Evolutionary conservation across 2,888 invertebrate genomes (phyloP).

Genomic region (Eilema griseolum): DNA sequence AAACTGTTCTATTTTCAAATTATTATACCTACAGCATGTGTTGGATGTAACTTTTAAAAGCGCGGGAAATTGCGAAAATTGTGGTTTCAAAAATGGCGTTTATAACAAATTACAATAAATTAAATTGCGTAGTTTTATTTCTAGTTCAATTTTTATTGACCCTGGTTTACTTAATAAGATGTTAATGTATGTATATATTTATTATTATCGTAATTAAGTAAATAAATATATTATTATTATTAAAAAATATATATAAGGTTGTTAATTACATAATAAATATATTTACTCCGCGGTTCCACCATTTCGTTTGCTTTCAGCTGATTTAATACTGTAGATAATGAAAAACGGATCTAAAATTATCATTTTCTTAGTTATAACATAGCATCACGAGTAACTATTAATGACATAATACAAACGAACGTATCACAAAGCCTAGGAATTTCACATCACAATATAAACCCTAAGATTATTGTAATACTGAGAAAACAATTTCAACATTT

Average conservation of each 20-base stretch:
- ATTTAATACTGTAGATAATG: too few species aligned
- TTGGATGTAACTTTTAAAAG: background rate
- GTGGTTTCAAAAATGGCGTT: background rate
- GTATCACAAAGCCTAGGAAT: conserved; percentile 9
- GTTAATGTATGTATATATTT: too few species aligned
- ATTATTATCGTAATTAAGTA: too few species aligned
- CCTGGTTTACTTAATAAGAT: background rate
- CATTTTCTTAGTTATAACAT: too few species aligned
- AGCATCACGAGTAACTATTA: too few species aligned
- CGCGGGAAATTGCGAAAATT: background rate
- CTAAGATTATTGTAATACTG: conserved; percentile 17
- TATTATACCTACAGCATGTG: background rate
- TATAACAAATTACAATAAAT: background rate
- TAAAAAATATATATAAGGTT: too few species aligned
- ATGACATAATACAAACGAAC: background rate
- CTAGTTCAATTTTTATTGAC: background rate
- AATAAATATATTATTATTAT: too few species aligned
- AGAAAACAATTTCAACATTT: conserved; percentile 22
- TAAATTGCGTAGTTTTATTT: background rate
- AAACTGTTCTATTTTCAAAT: conserved; percentile 20
- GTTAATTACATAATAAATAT: too few species aligned
- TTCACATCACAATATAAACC: background rate
- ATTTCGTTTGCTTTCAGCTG: too few species aligned
- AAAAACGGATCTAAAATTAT: too few species aligned
- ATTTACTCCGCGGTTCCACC: too few species aligned